Conservation (phyloP, 2,797 vertebrate species). For the Esox masquinongy region DNA sequence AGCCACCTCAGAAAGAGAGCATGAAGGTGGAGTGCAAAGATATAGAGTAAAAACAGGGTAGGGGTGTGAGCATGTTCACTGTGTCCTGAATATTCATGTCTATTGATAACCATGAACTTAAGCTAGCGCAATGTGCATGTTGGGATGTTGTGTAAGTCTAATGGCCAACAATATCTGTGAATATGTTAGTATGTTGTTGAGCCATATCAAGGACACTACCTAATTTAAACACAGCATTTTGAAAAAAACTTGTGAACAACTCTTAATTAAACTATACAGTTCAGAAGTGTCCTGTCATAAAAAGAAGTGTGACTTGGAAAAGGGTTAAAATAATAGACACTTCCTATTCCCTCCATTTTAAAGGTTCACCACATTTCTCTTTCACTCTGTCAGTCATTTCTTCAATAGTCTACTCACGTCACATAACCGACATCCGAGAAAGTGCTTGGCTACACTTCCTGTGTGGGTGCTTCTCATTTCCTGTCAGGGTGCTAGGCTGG, state of each 20-base stretch:
- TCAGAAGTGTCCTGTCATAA: not conserved
- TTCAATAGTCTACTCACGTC: constrained; percentile 44
- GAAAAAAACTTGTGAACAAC: not conserved
- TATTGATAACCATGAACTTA: constrained; percentile 44
- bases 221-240: not conserved
- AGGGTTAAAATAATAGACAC: not conserved
- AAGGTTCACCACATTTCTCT: not conserved
- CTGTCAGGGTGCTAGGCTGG: constrained; percentile 30
- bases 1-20: constrained; percentile 29
- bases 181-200: not conserved
- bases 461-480: constrained; percentile 73
- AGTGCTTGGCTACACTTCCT: constrained; percentile 73
- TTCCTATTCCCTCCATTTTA: not conserved
- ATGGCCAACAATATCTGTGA: constrained; percentile 18
- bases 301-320: not conserved
- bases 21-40: constrained; percentile 8
- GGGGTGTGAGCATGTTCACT: constrained; percentile 51
- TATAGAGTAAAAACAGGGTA: constrained; percentile 36
- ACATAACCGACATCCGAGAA: constrained; percentile 67
- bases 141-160: not conserved
- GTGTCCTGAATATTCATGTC: constrained; percentile 14
- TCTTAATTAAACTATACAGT: not conserved
- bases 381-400: not conserved
- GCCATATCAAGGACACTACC: not conserved
- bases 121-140: constrained; percentile 7